Evolutionary conservation across 2,113 vertebrate species (phyloP).

Genomic region (Eira barbara): DNA sequence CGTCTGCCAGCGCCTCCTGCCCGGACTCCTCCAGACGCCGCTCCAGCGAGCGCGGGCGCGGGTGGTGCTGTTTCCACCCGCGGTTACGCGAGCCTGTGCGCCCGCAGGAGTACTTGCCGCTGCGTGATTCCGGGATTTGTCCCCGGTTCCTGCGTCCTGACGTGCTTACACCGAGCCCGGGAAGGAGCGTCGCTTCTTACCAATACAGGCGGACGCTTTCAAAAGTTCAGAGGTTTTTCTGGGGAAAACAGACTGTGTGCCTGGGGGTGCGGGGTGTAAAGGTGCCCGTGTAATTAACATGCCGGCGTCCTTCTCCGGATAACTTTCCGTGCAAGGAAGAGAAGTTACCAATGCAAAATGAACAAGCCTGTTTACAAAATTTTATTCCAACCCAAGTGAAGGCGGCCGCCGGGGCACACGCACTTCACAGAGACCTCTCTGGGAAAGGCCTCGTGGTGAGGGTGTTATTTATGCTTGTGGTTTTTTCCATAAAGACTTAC

Average conservation of each 20-base stretch:
- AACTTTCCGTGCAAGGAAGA: not conserved
- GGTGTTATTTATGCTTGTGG: not conserved
- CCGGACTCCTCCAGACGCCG: too few species aligned
- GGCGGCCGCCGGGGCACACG: not conserved
- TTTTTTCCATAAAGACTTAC: not conserved
- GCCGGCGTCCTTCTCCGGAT: not conserved
- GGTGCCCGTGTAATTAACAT: not conserved
- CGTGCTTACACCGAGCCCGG: not conserved
- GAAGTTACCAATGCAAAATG: not conserved
- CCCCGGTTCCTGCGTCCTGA: not conserved
- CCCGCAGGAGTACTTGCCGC: fast-evolving
- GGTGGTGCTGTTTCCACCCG: too few species aligned
- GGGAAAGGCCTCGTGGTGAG: not conserved
- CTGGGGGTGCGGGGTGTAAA: too few species aligned
- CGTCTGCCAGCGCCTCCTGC: too few species aligned
- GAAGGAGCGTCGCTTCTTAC: not conserved
- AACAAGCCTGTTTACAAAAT: not conserved
- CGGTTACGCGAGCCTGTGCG: too few species aligned
- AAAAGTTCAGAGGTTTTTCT: not conserved
- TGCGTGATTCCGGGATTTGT: not conserved
- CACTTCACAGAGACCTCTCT: not conserved
- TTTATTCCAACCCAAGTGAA: not conserved
- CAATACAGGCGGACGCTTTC: not conserved
- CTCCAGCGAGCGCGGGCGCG: too few species aligned
- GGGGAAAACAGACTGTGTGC: not conserved